Evolutionary conservation across 2,888 invertebrate species (phyloP), one percentile per base, ranked within the genome.

Genomic region (Cerastoderma edule): DNA sequence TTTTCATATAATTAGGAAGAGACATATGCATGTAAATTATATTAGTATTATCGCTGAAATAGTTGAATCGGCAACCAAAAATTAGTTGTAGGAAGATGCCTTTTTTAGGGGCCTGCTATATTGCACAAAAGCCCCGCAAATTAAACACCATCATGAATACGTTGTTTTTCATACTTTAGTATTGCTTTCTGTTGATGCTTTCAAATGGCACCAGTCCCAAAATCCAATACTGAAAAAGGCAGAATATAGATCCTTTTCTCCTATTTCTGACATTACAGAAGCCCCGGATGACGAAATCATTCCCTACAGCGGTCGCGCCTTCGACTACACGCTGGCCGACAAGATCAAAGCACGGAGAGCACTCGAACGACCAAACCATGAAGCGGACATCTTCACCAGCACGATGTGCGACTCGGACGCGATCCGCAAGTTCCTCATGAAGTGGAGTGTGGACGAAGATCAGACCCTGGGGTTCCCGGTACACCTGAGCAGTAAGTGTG

Each of bases 401-500:
- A 44, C 54, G 24, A 50, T 82, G 6, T 60, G 72, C 50, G 79
- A 79, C 54, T 63, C 72, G 1, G 64, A 48, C 22, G 48, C 75
- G 19, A 74, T 82, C 2, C 39, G 77, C 53, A 82, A 79, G 63
- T 82, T 82, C 64, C 67, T 79, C 6, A 63, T 79, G 5, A 82
- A 82, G 28, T 82, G 82, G 82, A 68, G 64, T 32, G 16, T 60
- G 4, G 83, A 82, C 32, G 69, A 75, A 28, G 83, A 80, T 24
- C 56, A 75, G 10, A 50, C 77, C 13, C 69, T 86, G 13, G 79
- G 75, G 28, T 84, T 86, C 66, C 74, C 71, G 16, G 77, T 83
- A 24, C 80, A 84, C 46, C 76, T 86, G 19, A 83, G 77, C n/a
- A 86, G 75, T 68, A 86, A 84, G 56, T 86, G 84, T 69, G 64